Conservation (phyloP, 2,888 invertebrate genomes). For the Frankliniella fusca region DNA sequence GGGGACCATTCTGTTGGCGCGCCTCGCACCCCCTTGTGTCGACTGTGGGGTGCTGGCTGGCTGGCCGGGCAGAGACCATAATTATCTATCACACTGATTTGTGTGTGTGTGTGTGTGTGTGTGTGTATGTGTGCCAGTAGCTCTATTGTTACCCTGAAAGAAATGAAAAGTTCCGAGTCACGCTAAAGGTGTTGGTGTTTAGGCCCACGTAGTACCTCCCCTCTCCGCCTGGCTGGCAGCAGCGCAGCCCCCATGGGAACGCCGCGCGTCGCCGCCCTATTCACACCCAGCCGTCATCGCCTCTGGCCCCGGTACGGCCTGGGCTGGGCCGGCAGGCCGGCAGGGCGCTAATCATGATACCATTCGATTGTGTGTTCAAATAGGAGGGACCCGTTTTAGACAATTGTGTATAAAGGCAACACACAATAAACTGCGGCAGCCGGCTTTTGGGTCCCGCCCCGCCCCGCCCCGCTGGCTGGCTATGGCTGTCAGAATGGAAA, state of each 20-base stretch:
- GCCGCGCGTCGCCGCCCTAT: not conserved
- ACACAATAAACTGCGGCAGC: not conserved
- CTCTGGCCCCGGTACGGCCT: too few species aligned
- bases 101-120: not conserved
- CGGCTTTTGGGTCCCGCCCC: too few species aligned
- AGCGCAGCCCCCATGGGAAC: not conserved
- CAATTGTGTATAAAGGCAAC: slow-evolving; percentile 1
- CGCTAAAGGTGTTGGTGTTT: slow-evolving; percentile 14
- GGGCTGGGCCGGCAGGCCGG: not conserved
- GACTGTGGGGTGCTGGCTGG: not conserved
- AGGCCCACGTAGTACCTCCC: not conserved
- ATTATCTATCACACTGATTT: slow-evolving; percentile 20
- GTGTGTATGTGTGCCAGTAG: not conserved
- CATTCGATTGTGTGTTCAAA: slow-evolving; percentile 11
- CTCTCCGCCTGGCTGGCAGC: too few species aligned
- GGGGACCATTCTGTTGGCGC: not conserved
- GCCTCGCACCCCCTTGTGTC: not conserved
- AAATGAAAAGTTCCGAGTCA: not conserved
- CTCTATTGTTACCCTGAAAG: not conserved
- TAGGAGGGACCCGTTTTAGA: slow-evolving; percentile 14
- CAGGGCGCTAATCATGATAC: slow-evolving; percentile 8
- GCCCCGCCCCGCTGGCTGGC: too few species aligned
- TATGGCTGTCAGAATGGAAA: not conserved
- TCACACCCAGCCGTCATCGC: slow-evolving; percentile 15
- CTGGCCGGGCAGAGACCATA: not conserved